These are phyloP conservation scores for Merluccius polli DNA, from an alignment of 2,797 vertebrate genomes.

Conservation along the genomic window DNA sequence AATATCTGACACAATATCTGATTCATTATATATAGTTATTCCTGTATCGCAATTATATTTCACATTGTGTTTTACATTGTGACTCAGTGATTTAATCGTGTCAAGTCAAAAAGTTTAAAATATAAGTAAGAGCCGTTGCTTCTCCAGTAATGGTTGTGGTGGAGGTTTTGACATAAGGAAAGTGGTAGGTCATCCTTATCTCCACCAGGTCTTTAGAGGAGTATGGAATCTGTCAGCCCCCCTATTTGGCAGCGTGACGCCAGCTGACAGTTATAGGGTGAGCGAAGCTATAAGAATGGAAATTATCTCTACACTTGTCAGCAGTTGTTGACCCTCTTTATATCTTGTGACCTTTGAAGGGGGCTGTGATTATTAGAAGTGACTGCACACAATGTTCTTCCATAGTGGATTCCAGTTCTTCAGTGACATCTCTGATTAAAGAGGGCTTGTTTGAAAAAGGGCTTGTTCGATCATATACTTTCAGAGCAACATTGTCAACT, in stretches of 20 bases:
- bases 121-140: background rate
- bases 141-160: constrained; percentile 29
- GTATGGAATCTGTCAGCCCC: constrained; percentile 57
- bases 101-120: background rate
- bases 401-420: background rate
- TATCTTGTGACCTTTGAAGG: constrained; percentile 67
- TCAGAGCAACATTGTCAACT: background rate
- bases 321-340: constrained; percentile 58
- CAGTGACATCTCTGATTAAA: background rate
- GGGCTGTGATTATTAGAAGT: constrained; percentile 34
- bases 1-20: background rate
- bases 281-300: constrained; percentile 58
- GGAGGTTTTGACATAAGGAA: constrained; percentile 23
- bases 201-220: constrained; percentile 44
- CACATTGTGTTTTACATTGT: background rate
- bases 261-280: constrained; percentile 46
- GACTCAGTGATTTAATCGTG: no score
- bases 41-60: background rate
- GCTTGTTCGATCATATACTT: background rate
- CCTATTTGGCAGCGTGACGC: constrained; percentile 55
- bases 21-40: background rate
- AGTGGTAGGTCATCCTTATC: constrained; percentile 40
- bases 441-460: background rate
- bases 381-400: constrained; percentile 9
- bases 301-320: constrained; percentile 70